These are phyloP conservation scores for Chrysocyon brachyurus DNA, from an alignment of 2,797 vertebrate genomes.

Conservation along the genomic window DNA sequence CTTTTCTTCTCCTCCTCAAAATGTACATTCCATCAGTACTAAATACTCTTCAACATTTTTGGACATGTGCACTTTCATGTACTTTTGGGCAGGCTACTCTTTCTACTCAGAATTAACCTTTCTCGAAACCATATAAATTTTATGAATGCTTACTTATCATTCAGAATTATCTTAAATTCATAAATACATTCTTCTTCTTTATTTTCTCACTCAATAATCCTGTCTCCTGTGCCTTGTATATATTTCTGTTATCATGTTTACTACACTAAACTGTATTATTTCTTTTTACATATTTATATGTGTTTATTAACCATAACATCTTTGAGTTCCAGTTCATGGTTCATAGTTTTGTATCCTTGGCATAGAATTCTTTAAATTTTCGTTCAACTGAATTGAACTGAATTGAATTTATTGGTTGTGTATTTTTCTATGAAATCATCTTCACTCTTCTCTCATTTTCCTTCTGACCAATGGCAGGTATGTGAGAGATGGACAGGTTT, in stretches of 20 bases:
- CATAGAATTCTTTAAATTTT: constrained; percentile 39
- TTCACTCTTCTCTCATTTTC: constrained; percentile 53
- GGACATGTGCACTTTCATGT: not conserved
- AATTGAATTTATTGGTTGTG: constrained; percentile 40
- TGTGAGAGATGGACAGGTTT: constrained; percentile 71
- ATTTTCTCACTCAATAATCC: not conserved
- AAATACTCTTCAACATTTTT: not conserved
- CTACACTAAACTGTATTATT: not conserved
- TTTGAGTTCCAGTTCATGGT: not conserved
- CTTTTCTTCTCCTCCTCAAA: not conserved
- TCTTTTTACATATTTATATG: not conserved
- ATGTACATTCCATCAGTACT: not conserved
- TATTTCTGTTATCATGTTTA: not conserved
- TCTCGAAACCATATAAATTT: not conserved
- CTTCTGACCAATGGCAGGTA: constrained; percentile 65
- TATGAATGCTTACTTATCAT: not conserved
- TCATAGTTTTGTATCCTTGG: constrained; percentile 1
- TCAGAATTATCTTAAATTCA: not conserved
- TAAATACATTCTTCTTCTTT: not conserved
- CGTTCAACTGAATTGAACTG: not conserved
- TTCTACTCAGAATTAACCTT: not conserved
- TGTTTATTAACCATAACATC: not conserved
- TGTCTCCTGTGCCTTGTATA: not conserved
- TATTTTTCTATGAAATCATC: constrained; percentile 58
- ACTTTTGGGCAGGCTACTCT: not conserved